Evolutionary conservation across 2,797 vertebrate species (phyloP).

Genomic region (Myotis myotis): DNA sequence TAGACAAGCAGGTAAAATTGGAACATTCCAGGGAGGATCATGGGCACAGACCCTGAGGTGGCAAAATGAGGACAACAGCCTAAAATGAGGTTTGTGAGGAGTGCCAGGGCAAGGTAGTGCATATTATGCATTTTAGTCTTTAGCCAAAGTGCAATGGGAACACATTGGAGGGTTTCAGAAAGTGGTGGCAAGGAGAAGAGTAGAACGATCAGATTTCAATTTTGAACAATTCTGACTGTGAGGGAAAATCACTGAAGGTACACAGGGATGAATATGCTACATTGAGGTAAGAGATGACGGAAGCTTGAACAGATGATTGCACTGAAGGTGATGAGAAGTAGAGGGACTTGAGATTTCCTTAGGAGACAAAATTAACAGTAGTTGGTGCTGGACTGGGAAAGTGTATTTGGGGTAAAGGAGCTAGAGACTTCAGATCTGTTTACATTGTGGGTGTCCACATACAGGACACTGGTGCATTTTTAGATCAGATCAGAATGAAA

Average conservation of each 20-base stretch:
- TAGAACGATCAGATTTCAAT: not conserved
- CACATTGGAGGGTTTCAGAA: not conserved
- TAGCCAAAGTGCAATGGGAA: not conserved
- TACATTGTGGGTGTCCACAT: not conserved
- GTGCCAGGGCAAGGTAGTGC: not conserved
- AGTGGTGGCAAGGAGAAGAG: not conserved
- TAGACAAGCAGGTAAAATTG: not conserved
- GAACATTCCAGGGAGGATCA: not conserved
- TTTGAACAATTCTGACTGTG: not conserved
- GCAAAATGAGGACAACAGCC: not conserved
- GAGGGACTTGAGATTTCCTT: not conserved
- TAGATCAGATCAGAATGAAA: not conserved
- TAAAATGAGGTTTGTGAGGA: not conserved
- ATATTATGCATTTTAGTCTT: not conserved
- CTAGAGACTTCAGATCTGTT: not conserved
- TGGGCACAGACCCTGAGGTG: not conserved
- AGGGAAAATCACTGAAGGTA: not conserved
- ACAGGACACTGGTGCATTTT: not conserved
- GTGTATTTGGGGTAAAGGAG: not conserved
- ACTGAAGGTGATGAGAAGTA: not conserved
- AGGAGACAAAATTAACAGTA: not conserved
- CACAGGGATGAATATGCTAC: not conserved
- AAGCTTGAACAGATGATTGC: not conserved
- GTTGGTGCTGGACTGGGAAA: not conserved
- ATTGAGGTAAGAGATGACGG: not conserved